Base-by-base conservation (phyloP, 2,113 vertebrate genomes). In the Microtus oregoni region DNA sequence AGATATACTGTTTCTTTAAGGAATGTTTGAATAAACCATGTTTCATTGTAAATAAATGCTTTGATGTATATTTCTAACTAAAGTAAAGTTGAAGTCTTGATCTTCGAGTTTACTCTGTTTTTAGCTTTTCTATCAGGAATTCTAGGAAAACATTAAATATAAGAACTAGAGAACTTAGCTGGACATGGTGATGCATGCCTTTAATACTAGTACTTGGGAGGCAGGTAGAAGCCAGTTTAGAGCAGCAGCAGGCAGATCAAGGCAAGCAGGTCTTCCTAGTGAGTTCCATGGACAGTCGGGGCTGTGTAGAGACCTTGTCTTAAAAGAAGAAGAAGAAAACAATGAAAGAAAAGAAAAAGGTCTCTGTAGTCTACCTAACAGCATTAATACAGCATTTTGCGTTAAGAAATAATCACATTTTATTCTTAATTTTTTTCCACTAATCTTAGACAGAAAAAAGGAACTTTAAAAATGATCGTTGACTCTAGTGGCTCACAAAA, bases 1-100 rank as follows among this genome's bases (percentile, higher is more conserved):
- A 98, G 90, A 97, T 97, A 96, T 98, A 97, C 97, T 98, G 83
- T 98, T 98, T 98, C 94, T 98, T 98, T 96, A 96, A 98, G 83
- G 95, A 98, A 97, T 97, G 90, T 98, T 93, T 97, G 8, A 78
- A 32, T 14, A 50, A 78, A 92, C 92, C 96, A 96, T 96, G 55
- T 98, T 98, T 91, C 76, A 92, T 97, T 93, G 91, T 98, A 95
- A 98, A n/a, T 97, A 98, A 95, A 85, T 95, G 97, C 98, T 98
- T 91, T 68, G 88, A 95, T 96, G 11, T 58, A 35, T 93, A 96
- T 94, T 96, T 94, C 77, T 96, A 96, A 98, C 97, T 92, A 95
- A 95, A 96, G 96, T 86, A 86, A 97, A 87, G 13, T 13, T 55
- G 79, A 90, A 89, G 95, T 94, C 81, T 9, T 97, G 72, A 70